phyloP scores from a whole-genome alignment of 2,888 invertebrate genomes.

The Limulus polyphemus region DNA sequence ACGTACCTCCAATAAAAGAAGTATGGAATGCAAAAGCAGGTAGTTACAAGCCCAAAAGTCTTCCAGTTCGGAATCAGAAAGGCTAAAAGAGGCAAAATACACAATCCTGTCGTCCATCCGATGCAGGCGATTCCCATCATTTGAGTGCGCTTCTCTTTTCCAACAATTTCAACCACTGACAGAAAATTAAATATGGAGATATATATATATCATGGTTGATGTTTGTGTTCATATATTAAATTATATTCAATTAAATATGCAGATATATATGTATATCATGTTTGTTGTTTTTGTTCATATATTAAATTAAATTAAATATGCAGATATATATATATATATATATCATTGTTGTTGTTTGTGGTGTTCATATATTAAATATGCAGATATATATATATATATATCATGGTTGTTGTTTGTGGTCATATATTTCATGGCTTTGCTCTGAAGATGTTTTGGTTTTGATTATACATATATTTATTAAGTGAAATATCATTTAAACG shows the following conservation, averaged over 20 bases:
- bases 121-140: conserved; percentile 27
- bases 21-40: neutral
- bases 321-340: neutral
- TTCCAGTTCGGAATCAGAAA: conserved; percentile 31
- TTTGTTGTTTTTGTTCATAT: no score
- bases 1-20: neutral
- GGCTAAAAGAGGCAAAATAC: conserved; percentile 30
- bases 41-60: conserved; percentile 22
- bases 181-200: neutral
- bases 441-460: no score
- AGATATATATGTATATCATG: no score
- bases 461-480: no score
- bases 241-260: no score
- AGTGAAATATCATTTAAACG: no score
- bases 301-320: neutral
- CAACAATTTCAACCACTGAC: conserved; percentile 18
- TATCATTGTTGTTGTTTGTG: neutral
- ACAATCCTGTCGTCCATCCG: conserved; percentile 29
- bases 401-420: no score
- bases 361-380: conserved; percentile 1
- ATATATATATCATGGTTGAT: neutral
- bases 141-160: conserved; percentile 37
- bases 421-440: no score
- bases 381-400: no score
- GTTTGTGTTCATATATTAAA: no score